A percentile compares a stretch with the other conserved stretches of the same genome.
Conservation (phyloP, 2,888 invertebrate species). For the Brassicogethes aeneus region DNA sequence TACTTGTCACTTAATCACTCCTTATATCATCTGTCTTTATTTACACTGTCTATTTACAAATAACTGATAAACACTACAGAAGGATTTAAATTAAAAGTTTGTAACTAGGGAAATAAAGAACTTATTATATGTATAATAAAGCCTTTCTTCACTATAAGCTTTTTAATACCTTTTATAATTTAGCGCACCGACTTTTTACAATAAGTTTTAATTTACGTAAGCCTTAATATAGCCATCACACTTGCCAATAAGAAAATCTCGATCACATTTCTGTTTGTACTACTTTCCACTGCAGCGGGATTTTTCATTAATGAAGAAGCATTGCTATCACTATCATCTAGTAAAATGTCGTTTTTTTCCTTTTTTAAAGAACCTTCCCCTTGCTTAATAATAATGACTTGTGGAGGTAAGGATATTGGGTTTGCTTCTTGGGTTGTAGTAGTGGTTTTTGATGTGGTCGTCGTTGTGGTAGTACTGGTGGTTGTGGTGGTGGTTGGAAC, state of each 20-base stretch:
- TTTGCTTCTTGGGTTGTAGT: constrained; percentile 47
- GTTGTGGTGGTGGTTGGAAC: constrained; percentile 70
- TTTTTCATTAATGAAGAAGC: constrained; percentile 36
- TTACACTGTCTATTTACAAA: constrained; percentile 28
- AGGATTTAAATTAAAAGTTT: not conserved
- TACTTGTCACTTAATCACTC: constrained; percentile 23
- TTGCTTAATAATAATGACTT: constrained; percentile 14
- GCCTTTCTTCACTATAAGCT: not conserved
- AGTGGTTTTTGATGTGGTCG: constrained; percentile 41
- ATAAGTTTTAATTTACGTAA: not conserved
- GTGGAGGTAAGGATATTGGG: constrained; percentile 30
- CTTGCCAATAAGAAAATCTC: not conserved
- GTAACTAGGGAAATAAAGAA: not conserved
- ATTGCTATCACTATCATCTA: constrained; percentile 28
- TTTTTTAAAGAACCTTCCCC: constrained; percentile 21
- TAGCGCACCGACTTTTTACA: not conserved
- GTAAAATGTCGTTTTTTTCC: constrained; percentile 36
- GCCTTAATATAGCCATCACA: not conserved
- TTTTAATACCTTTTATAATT: not conserved
- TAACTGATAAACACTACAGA: not conserved
- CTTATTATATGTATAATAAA: not conserved
- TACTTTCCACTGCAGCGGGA: constrained; percentile 15
- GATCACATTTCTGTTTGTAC: not conserved
- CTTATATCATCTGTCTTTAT: constrained; percentile 17
- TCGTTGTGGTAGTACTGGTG: constrained; percentile 45